Evolutionary conservation across 2,888 invertebrate species (phyloP), one percentile per base, ranked within the genome.

Genomic region (Eristalinus aeneus): DNA sequence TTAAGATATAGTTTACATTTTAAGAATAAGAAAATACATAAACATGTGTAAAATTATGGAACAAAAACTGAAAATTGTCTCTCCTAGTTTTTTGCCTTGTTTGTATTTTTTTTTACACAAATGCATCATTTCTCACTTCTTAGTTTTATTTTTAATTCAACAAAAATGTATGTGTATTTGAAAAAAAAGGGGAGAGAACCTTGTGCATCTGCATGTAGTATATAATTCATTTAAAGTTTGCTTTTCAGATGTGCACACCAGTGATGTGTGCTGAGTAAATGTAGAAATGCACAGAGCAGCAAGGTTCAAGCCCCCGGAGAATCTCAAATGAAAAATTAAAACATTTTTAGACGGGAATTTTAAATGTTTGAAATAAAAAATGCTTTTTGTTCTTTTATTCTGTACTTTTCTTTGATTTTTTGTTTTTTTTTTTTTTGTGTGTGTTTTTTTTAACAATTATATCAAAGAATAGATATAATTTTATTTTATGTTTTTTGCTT

Each of bases 381-480:
- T 69, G 68, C 68, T 31, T 3, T 74, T 72, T 79, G 67, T 72
- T 87, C 79, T 87, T 84, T 87, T 87, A 80, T 84, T 87, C 80
- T 87, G 79, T 84, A 87, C 83, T 87, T 83, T 79, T 76, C 83
- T 72, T 27, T 53, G 63, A 67, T 58, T 76, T 82, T 75, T 56
- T 56, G 22, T 56, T 56, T 4, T 8, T 4, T 12, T 23, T 75
- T 76, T 68, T 78, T 71, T 58, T 73, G 34, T 22, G 32, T 46
- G 36, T 53, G 8, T 63, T 69, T 34, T 60, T 36, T 58, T 63
- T 27, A 39, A 34, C 22, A 53, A 63, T 71, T 64, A 77, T 83
- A 75, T 83, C 78, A 72, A 75, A 83, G 67, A 83, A 79, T 65
- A 72, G 79, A 74, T 76, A 61, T 87, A 72, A 74, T 64, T 76